Evolutionary conservation across 2,113 vertebrate genomes (phyloP).

Genomic region (Acrocephalus arundinaceus): DNA sequence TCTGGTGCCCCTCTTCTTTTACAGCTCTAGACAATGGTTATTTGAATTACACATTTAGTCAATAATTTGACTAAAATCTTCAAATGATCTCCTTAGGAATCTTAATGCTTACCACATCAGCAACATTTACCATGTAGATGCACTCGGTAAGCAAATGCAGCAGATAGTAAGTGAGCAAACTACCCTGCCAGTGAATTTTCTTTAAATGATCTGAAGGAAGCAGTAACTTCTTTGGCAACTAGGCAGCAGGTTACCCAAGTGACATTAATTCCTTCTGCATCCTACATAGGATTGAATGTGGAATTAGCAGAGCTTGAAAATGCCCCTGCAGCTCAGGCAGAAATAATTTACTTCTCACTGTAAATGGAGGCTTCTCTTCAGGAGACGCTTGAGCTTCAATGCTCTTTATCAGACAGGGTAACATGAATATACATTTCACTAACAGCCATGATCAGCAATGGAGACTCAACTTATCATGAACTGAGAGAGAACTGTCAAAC

Average conservation of each 20-base stretch:
- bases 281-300: neutral
- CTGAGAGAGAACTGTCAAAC: neutral
- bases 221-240: neutral
- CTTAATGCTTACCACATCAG: neutral
- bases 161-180: neutral
- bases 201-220: neutral
- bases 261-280: conserved; percentile 30
- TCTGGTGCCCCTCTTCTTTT: neutral
- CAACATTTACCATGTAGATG: neutral
- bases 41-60: neutral
- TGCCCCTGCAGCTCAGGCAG: neutral
- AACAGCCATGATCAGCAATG: neutral
- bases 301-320: conserved; percentile 16
- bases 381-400: neutral
- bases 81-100: neutral
- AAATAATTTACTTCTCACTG: neutral
- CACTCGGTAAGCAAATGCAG: neutral
- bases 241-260: conserved; percentile 14
- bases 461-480: neutral
- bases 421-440: neutral
- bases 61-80: neutral
- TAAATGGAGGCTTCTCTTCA: neutral
- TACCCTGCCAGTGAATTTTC: neutral
- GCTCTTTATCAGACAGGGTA: neutral
- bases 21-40: neutral